phyloP scores from a whole-genome alignment of 1,140 invertebrate species.

The Sitophilus oryzae region DNA sequence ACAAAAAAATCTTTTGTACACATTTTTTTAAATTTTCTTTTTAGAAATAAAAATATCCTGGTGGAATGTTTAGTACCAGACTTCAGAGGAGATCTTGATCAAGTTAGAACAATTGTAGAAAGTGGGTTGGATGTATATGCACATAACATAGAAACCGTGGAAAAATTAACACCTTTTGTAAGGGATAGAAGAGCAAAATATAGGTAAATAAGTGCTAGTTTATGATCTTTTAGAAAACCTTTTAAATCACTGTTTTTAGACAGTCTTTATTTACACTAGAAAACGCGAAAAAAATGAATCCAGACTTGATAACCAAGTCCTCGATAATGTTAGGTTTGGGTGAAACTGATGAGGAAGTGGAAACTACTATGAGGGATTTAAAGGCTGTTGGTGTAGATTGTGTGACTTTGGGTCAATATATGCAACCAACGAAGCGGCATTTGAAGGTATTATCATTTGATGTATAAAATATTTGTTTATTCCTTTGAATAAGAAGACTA shows the following conservation, averaged over 20 bases:
- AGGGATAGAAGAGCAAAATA: conserved; percentile 82
- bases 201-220: conserved; percentile 41
- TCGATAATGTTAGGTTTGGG: conserved; percentile 98
- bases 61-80: conserved; percentile 98
- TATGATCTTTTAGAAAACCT: not conserved
- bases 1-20: not conserved
- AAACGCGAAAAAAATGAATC: conserved; percentile 73
- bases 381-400: conserved; percentile 81
- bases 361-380: conserved; percentile 82
- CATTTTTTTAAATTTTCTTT: conserved; percentile 24
- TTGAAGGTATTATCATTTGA: conserved; percentile 63
- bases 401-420: conserved; percentile 96
- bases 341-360: conserved; percentile 86
- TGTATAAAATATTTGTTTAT: too few species aligned
- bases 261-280: conserved; percentile 82
- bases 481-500: too few species aligned
- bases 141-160: conserved; percentile 95
- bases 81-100: conserved; percentile 77
- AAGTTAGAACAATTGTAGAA: conserved; percentile 70
- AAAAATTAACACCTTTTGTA: conserved; percentile 81
- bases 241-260: conserved; percentile 42
- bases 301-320: conserved; percentile 89
- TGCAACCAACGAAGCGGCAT: conserved; percentile 97
- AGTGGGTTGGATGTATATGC: conserved; percentile 92
- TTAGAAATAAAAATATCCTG: conserved; percentile 75